Evolutionary conservation across 2,888 invertebrate species (phyloP).

Genomic region (Netelia melanura): DNA sequence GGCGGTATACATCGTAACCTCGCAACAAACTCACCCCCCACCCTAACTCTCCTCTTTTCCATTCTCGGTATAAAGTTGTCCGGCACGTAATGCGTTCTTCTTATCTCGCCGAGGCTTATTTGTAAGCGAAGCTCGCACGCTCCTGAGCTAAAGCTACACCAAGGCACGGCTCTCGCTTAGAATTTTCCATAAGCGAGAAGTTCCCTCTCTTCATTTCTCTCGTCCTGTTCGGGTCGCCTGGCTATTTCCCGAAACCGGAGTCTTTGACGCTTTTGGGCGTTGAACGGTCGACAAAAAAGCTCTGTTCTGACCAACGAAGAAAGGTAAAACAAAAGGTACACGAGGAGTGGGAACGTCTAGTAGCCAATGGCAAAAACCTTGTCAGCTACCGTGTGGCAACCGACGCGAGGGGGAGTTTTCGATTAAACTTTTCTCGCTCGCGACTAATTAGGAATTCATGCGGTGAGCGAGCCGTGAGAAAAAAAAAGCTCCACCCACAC

Average conservation of each 20-base stretch:
- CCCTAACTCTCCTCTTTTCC: background rate
- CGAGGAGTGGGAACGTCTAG: conserved; percentile 15
- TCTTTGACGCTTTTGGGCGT: conserved; percentile 4
- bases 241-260: background rate
- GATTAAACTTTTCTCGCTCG: conserved; percentile 59
- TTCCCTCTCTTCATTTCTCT: background rate
- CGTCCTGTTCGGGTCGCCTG: conserved; percentile 25
- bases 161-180: background rate
- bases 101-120: conserved; percentile 62
- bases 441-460: conserved; percentile 64
- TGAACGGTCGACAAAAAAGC: conserved; percentile 24
- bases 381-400: background rate
- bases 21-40: too few species aligned
- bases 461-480: conserved; percentile 30
- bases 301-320: background rate
- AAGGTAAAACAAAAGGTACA: conserved; percentile 23
- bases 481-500: conserved; percentile 20
- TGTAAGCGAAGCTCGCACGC: conserved; percentile 56
- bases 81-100: conserved; percentile 58
- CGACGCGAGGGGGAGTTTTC: conserved; percentile 34
- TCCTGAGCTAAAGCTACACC: conserved; percentile 3
- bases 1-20: conserved; percentile 26
- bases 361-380: conserved; percentile 39
- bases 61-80: conserved; percentile 51
- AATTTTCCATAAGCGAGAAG: conserved; percentile 6